Base-by-base conservation (phyloP, 1,140 invertebrate genomes). In the Hypothenemus hampei region DNA sequence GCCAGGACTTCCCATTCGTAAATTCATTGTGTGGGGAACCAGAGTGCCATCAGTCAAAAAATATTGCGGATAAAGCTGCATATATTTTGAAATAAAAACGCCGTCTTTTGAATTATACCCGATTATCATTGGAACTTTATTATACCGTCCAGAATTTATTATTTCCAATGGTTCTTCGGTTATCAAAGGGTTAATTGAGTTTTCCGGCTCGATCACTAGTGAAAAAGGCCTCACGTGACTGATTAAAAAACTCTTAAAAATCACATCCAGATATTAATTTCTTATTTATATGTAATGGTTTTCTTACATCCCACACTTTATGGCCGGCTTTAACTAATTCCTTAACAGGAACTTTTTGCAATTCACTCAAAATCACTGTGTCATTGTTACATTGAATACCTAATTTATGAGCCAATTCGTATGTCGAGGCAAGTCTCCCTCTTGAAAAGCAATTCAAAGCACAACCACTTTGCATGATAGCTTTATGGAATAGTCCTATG, bases 391-490 rank as follows among this genome's bases (percentile, higher is more conserved):
- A 24, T 0, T 58, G 48, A 23, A 44, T 46, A 19, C 52, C 65
- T 62, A 69, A 21, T 16, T 20, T 41, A n/a, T 31, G 37, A 4
- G 49, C 49, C 7, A 51, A 10, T 20, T 51, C 39, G 22, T 51
- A 31, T 8, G 37, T 51, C 31, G n/a, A 51, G 2, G 22, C 16
- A 20, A 16, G 21, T 21, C 22, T 51, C 16, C 49, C 16, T 41
- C 37, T 18, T 1, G 24, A n/a, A 33, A 51, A 51, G 22, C 18
- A 19, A 51, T 56, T 63, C 10, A 69, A 51, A 5, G 61, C 62
- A 52, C 50, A 71, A 15, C 80, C 81, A 57, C 80, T 81, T 69
- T 82, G 79, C 0, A 73, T 54, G 24, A 84, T 83, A 0, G 75
- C 78, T 63, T 77, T 80, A 57, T 81, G 76, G 47, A 81, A 75